Base-by-base conservation (phyloP, 30 jellyfish, hydroid and myxozoan species). In the Chironex yamaguchii region DNA sequence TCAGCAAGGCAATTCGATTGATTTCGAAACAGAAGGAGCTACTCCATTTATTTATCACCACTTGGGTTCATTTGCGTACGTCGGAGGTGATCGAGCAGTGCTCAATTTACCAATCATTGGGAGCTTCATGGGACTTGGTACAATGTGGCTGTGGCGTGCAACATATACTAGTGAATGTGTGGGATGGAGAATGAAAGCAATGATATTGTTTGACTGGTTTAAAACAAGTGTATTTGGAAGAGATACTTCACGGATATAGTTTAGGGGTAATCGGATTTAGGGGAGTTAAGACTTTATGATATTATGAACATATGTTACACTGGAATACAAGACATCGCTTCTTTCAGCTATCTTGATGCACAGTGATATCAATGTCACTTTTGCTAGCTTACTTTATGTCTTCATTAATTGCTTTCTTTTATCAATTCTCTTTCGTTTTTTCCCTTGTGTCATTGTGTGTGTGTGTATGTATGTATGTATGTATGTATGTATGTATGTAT, bases 61-160 rank as follows among this genome's bases (percentile, higher is more conserved):
- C 67, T 69, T 92, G 11, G 98, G 98, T 3, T 85, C 98, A 4
- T 92, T 92, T 66, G 98, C 96, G 0, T 92, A 92, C 81, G 86
- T 92, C 31, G 98, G 98, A 17, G 76, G 90, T 34, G 86, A 92
- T 72, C 94, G 96, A 0, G 98, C 98, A 28, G 98, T 92, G 22
- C 85, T 92, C 34, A 92, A 92, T 66, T 70, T 81, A 53, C 97
- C 97, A 2, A 89, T 89, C 29, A 52, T 92, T 12, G 98, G 98
- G 29, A 69, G 79, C 17, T 92, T 86, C 76, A 92, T 84, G 81
- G 90, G 94, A 52, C 54, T 81, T n/a, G 89, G 90, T 31, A 83
- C 98, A 30, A 86, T 92, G 96, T 92, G 98, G 98, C 67, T 92
- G 58, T 92, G 98, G 98, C 49, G 96, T 22, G 96, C 97, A 35